Conservation (phyloP, 35 echinoderm and acorn worm species). For the Lytechinus pictus region DNA sequence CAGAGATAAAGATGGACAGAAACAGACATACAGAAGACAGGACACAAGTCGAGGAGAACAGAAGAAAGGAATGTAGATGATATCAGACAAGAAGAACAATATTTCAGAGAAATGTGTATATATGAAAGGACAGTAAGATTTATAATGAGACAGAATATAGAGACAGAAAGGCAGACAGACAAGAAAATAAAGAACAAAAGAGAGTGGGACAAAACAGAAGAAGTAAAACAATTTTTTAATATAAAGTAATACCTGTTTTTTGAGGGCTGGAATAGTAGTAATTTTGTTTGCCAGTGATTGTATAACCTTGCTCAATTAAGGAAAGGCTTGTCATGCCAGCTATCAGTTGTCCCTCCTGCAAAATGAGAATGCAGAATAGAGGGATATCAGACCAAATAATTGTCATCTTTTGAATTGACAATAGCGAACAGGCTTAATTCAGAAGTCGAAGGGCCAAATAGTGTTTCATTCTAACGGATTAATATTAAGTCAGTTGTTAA, state of each 20-base stretch:
- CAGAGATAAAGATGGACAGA: background rate
- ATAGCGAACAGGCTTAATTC: too few relatives aligned
- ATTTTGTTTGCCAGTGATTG: background rate
- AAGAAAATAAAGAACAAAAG: background rate
- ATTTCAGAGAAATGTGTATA: background rate
- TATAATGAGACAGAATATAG: background rate
- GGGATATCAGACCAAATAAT: background rate
- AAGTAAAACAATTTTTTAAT: background rate
- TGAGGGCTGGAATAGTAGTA: constrained; percentile 30
- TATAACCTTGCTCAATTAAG: constrained; percentile 9
- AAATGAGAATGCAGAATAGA: constrained; percentile 45
- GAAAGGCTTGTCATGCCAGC: constrained; percentile 34
- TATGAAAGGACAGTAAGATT: background rate
- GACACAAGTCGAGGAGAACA: background rate
- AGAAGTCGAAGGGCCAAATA: too few relatives aligned
- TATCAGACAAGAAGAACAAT: background rate
- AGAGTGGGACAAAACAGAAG: background rate
- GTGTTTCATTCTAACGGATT: too few relatives aligned
- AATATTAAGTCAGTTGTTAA: too few relatives aligned
- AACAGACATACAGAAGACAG: background rate
- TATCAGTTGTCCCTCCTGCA: constrained; percentile 40
- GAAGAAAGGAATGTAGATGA: background rate
- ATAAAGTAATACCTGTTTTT: constrained; percentile 8
- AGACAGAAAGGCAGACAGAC: background rate
- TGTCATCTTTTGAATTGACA: too few relatives aligned